Evolutionary conservation across 2,113 vertebrate genomes (phyloP), one percentile per base, ranked within the genome.

Genomic region (Datnioides undecimradiatus): DNA sequence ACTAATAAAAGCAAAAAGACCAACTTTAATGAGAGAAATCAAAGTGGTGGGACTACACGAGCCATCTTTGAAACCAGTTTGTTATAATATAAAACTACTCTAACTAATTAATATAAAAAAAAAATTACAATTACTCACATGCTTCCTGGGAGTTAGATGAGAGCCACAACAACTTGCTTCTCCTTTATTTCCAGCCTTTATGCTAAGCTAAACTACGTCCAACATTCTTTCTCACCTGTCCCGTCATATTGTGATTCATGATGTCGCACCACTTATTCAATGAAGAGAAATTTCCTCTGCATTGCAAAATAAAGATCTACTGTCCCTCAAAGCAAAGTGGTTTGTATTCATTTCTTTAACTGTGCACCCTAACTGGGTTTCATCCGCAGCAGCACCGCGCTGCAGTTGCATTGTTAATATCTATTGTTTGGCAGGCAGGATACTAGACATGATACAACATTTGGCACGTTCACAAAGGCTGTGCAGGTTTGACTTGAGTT

Each of bases 341-440:
- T 63, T 49, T 59, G 19, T n/a, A 51, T 55, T 40, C 48, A 40
- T 11, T 49, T 51, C 11, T 49, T 36, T 41, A 43, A 40, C 58
- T 19, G 23, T 16, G 55, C 66, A 58, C 46, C 3, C 49, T 70
- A 43, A 70, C 41, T 46, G 40, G 17, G 33, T 43, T 17, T 12
- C n/a, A 7, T 34, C 58, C 29, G 11, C 14, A 66, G 27, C 29
- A 12, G 16, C 21, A 36, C 2, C 8, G 2, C 27, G 33, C 60
- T 55, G 19, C 19, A 45, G 36, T 10, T 38, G 13, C 16, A 29
- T 71, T 64, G 65, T 85, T 76, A 86, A 40, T 31, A 40, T n/a
- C 45, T 8, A 58, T 25, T 19, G 11, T 54, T 31, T 13, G 36
- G 58, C 67, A 34, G 36, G 49, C 67, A 40, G 31, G 46, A 27